A percentile compares a stretch with the other conserved stretches of the same genome.
Evolutionary conservation across 2,888 invertebrate species (phyloP).

Genomic region (Pyrrhia umbra): DNA sequence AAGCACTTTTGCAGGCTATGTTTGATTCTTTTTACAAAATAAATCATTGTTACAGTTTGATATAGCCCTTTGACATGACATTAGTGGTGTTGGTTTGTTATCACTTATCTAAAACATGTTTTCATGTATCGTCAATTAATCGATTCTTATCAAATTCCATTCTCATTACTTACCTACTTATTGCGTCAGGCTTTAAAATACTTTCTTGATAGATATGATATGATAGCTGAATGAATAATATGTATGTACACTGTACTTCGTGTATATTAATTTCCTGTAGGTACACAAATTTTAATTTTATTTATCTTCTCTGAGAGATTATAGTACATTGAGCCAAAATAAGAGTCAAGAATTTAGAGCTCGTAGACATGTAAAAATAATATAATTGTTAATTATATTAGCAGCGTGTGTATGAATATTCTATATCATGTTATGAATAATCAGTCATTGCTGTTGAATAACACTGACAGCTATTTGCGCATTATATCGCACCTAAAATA

Average conservation of each 20-base stretch:
- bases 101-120: constrained; percentile 41
- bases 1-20: background rate
- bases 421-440: constrained; percentile 69
- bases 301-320: constrained; percentile 21
- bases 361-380: constrained; percentile 46
- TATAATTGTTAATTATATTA: constrained; percentile 61
- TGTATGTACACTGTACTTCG: constrained; percentile 9
- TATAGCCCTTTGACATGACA: constrained; percentile 17
- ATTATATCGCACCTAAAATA: constrained; percentile 63
- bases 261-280: constrained; percentile 16
- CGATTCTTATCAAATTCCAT: constrained; percentile 61
- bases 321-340: constrained; percentile 4
- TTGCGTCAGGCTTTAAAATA: constrained; percentile 47
- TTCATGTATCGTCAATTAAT: constrained; percentile 50
- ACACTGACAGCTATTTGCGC: constrained; percentile 68
- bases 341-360: constrained; percentile 21
- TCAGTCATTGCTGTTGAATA: constrained; percentile 71
- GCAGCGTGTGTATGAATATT: constrained; percentile 72
- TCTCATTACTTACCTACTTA: constrained; percentile 45
- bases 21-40: background rate
- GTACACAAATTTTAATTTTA: too few relatives aligned
- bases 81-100: constrained; percentile 17
- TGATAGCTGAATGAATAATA: constrained; percentile 29
- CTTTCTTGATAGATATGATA: constrained; percentile 32
- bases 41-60: background rate